A percentile compares a stretch with the other conserved stretches of the same genome.
These are phyloP conservation scores for Platysteira castanea DNA, from an alignment of 2,113 vertebrate species.

Conservation along the genomic window DNA sequence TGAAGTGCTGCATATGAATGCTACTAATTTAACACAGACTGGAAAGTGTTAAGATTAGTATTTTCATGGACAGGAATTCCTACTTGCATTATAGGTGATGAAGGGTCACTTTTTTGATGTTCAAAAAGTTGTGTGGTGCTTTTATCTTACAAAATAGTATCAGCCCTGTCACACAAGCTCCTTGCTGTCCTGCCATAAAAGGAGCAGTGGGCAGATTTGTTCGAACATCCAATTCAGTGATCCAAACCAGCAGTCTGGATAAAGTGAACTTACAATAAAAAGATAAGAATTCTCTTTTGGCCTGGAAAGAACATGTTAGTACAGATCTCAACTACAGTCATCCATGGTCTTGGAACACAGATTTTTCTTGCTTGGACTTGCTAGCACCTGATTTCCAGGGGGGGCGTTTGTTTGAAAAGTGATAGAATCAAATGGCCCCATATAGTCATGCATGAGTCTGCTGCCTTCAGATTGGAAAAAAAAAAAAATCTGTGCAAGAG, in stretches of 20 bases:
- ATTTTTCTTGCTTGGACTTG: constrained; percentile 53
- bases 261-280: constrained; percentile 5
- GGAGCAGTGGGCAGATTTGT: background rate
- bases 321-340: constrained; percentile 37
- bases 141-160: background rate
- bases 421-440: constrained; percentile 50
- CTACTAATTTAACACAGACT: constrained; percentile 53
- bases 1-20: constrained; percentile 20
- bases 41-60: constrained; percentile 37
- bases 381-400: constrained; percentile 9
- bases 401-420: background rate
- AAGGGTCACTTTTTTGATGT: constrained; percentile 36
- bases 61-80: constrained; percentile 25
- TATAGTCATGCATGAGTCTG: constrained; percentile 50
- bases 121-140: background rate
- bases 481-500: constrained; percentile 6
- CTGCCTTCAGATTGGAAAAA: background rate
- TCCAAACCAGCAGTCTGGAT: constrained; percentile 29
- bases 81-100: constrained; percentile 22
- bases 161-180: background rate
- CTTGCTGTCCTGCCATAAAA: background rate
- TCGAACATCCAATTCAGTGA: background rate
- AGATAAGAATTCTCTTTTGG: background rate
- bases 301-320: constrained; percentile 8
- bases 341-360: background rate